Base-by-base conservation (phyloP, 2,888 invertebrate genomes). In the Maniola hyperantus region DNA sequence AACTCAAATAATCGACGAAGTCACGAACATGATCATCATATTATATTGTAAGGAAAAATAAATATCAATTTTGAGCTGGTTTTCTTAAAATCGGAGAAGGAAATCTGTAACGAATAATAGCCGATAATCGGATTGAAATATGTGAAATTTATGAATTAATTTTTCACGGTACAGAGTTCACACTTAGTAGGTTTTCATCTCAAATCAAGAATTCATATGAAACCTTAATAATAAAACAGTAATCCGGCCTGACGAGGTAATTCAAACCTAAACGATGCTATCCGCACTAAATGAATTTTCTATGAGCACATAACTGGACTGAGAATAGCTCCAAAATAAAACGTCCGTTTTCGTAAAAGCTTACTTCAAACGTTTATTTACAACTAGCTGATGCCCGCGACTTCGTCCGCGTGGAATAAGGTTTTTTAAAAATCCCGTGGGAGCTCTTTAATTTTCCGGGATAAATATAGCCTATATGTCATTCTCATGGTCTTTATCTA, bases 231-330 rank as follows among this genome's bases (percentile, higher is more conserved):
- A 34, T 53, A 34, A 34, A 53, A 34, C 53, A 34, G 53, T 53
- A 53, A 53, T 53, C 34, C 33, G 34, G 53, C n/a, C 34, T n/a
- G n/a, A 53, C 34, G 53, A 34, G n/a, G 34, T 34, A 53, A 53
- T 53, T 34, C 33, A 34, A 7, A 34, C 33, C 33, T 33, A 33
- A 53, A 53, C n/a, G 53, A 33, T 53, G 53, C n/a, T 53, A 53
- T 15, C 53, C 57, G 20, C 42, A 6, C 42, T 57, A 39, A 57
- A 57, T 57, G 18, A 57, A 42, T 57, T 57, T 55, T 20, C 57
- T 20, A 57, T 42, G 57, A 42, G 57, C 42, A 34, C 42, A n/a
- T 34, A 13, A 53, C 34, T 34, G 53, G 33, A 13, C 53, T 53
- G 6, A 53, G 33, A n/a, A 53, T 39, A 42, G 20, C 42, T 20